Conservation (phyloP, 2,888 invertebrate genomes). For the Amphipyra tragopoginis region DNA sequence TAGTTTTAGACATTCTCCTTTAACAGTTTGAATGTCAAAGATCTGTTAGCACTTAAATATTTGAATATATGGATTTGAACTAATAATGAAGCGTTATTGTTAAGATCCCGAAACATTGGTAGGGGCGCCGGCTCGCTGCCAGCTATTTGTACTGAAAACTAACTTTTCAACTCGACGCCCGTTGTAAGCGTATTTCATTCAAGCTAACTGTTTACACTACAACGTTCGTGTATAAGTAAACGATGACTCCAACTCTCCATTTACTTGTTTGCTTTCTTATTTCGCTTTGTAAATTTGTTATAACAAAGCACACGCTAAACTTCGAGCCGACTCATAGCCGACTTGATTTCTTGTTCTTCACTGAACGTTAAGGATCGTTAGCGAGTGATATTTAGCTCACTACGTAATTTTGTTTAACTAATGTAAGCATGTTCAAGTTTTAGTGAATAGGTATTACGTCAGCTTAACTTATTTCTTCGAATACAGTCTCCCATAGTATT, state of each 20-base stretch:
- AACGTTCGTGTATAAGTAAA: slow-evolving; percentile 77
- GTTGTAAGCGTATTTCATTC: slow-evolving; percentile 74
- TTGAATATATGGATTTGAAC: slow-evolving; percentile 32
- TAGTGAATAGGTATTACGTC: slow-evolving; percentile 21
- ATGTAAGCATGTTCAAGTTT: slow-evolving; percentile 19
- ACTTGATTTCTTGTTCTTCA: slow-evolving; percentile 63
- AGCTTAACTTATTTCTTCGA: slow-evolving; percentile 12
- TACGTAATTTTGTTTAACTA: slow-evolving; percentile 34
- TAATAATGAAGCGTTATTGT: slow-evolving; percentile 46
- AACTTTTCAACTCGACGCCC: slow-evolving; percentile 74
- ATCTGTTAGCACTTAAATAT: neutral
- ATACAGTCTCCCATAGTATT: slow-evolving; percentile 1
- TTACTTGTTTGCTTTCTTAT: slow-evolving; percentile 80
- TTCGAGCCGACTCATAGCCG: slow-evolving; percentile 53
- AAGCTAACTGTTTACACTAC: slow-evolving; percentile 73
- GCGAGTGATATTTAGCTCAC: slow-evolving; percentile 36
- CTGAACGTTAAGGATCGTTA: slow-evolving; percentile 58
- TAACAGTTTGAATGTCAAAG: neutral
- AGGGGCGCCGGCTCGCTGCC: slow-evolving; percentile 49
- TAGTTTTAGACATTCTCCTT: no score
- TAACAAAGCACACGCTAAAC: slow-evolving; percentile 73
- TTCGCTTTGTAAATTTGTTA: slow-evolving; percentile 76
- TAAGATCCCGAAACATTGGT: slow-evolving; percentile 35
- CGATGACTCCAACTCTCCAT: slow-evolving; percentile 78
- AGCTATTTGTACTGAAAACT: slow-evolving; percentile 71